Base-by-base conservation (phyloP, 2,113 vertebrate genomes). In the Suncus etruscus region DNA sequence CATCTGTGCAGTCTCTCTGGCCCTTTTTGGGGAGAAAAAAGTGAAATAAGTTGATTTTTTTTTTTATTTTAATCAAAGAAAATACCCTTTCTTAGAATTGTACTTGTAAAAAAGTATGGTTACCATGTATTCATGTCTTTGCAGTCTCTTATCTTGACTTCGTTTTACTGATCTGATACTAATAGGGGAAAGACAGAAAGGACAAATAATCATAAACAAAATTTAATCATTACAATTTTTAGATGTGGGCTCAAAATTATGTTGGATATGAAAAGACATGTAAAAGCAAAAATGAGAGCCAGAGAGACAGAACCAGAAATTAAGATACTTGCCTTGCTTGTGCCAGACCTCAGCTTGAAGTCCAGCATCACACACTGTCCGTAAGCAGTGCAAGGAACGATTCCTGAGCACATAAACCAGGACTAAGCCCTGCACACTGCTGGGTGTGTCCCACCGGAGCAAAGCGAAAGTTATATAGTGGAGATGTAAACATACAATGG, bases 21-120 rank as follows among this genome's bases (percentile, higher is more conserved):
- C 15, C 18, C 18, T 16, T 61, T 61, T 61, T 16, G 6, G 20
- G 6, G 16, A 20, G 58, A 54, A 90, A 94, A 83, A 93, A 12
- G 7, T 88, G 27, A 92, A 82, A 27, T 25, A 89, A 91, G 83
- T 66, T 92, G 47, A 45, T 77, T 3, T 11, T 25, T 75, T 11
- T n/a, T 79, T 80, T 8, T 94, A 39, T 50, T 87, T 69, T 3
- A 93, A 31, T 90, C 31, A 68, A 92, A 94, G 50, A 89, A 79
- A 83, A 68, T 85, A 85, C 1, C 11, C 8, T 48, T 75, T 18
- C 27, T 32, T 4, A 20, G 22, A 70, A 9, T 20, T 88, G 7
- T 87, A 45, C 65, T 89, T 89, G 14, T 65, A 27, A 84, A 77
- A 84, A 91, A 32, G 74, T 75, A 14, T 32, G 78, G 51, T 83